These are phyloP conservation scores for Oxytorus armatus DNA, from an alignment of 2,888 invertebrate species.

Conservation along the genomic window DNA sequence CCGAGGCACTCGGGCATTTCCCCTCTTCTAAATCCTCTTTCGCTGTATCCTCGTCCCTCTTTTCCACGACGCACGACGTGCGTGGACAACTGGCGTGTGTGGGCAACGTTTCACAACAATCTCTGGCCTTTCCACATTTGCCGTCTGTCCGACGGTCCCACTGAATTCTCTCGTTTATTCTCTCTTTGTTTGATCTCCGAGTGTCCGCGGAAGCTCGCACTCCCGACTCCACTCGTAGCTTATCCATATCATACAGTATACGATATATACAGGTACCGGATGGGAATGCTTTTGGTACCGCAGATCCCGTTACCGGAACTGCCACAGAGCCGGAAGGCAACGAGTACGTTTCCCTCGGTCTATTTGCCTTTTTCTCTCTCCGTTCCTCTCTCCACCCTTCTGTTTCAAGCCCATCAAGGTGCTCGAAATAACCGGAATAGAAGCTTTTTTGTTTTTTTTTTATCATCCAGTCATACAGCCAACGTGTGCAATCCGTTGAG, in stretches of 20 bases:
- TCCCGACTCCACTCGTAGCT: slow-evolving; percentile 4
- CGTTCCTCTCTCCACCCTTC: not conserved
- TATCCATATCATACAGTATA: not conserved
- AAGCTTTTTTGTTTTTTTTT: not conserved
- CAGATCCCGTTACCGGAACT: slow-evolving; percentile 26
- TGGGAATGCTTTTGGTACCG: slow-evolving; percentile 13
- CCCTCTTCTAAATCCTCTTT: slow-evolving; percentile 29
- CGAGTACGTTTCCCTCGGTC: not conserved
- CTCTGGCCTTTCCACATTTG: slow-evolving; percentile 42
- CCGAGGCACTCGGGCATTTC: slow-evolving; percentile 69
- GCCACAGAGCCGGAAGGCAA: slow-evolving; percentile 25
- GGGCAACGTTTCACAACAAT: slow-evolving; percentile 58
- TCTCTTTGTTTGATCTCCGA: slow-evolving; percentile 28
- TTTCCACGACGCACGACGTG: slow-evolving; percentile 4
- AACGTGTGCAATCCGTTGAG: not conserved
- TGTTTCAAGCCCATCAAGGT: not conserved
- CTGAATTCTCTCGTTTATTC: slow-evolving; percentile 24
- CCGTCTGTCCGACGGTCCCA: slow-evolving; percentile 31
- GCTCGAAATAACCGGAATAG: slow-evolving; percentile 4
- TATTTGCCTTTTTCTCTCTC: not conserved
- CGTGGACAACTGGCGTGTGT: not conserved
- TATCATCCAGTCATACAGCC: not conserved
- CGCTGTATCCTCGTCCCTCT: not conserved
- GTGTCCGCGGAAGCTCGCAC: slow-evolving; percentile 22
- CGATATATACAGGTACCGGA: not conserved